Evolutionary conservation across 2,113 vertebrate genomes (phyloP), one percentile per base, ranked within the genome.

Genomic region (Forbesichthys papilliferus): DNA sequence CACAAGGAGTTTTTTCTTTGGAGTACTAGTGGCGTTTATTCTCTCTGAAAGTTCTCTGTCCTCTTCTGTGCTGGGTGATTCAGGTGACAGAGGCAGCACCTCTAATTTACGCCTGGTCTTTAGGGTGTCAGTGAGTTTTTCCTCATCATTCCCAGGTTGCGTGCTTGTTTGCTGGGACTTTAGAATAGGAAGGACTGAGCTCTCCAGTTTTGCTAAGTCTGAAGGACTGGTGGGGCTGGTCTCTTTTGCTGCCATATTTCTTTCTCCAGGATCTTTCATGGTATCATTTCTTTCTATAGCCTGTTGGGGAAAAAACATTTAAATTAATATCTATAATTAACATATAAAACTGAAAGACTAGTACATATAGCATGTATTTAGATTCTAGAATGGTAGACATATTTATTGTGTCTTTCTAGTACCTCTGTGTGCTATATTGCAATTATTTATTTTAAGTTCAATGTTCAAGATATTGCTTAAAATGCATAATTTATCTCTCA

Each of bases 131-230:
- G 81, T 80, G 66, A 71, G 62, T 64, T 79, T 83, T 57, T 79
- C 84, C 74, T 90, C 77, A 0, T 92, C 90, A 75, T 88, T 68
- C 48, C 89, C 92, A 78, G 91, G 88, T 79, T 93, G 69, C 0
- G 92, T 85, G 85, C 80, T 92, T 82, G 89, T 79, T 82, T 97
- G 92, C 83, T 97, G 92, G 79, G 95, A 94, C 89, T 98, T 95
- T 80, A 99, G 93, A 89, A 99, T 97, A 49, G 96, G 96, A 47
- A 98, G 92, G 48, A 99, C 96, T 0, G 95, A 95, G 80, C 94
- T 98, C 87, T 98, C 96, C 63, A 99, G 74, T 84, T 97, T 98
- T 61, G 95, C 94, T 54, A 99, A 86, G 84, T 97, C 96, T 65
- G 97, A 95, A 34, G 94, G 95, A 82, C 96, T 98, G 11, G 94